Evolutionary conservation across 2,113 vertebrate species (phyloP).

Genomic region (Passer montanus): DNA sequence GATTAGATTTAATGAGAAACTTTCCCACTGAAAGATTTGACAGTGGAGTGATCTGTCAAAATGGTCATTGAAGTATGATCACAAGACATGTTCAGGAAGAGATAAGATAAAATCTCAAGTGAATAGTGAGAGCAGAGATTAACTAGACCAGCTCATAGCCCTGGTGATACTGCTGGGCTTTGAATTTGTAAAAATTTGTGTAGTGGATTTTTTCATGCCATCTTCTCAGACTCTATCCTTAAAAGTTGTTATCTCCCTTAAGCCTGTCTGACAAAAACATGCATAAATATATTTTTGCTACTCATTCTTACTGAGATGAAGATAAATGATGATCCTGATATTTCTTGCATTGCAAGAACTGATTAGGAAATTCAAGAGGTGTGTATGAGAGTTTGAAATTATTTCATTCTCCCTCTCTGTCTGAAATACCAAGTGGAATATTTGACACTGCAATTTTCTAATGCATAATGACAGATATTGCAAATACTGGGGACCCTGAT

Average conservation of each 20-base stretch:
- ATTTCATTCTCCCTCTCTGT: neutral
- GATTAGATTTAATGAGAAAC: conserved; percentile 21
- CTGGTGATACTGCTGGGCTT: neutral
- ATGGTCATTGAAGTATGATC: neutral
- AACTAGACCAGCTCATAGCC: neutral
- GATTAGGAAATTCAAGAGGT: neutral
- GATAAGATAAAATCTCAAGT: neutral
- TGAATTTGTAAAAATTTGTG: neutral
- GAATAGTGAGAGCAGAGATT: neutral
- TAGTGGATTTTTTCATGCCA: neutral
- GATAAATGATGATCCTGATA: neutral
- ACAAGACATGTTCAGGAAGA: neutral
- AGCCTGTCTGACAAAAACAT: neutral
- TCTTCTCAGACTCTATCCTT: neutral
- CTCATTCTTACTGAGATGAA: neutral
- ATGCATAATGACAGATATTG: neutral
- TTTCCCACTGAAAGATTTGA: conserved; percentile 10
- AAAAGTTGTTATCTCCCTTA: neutral
- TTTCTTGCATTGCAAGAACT: neutral
- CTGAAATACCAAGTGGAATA: neutral
- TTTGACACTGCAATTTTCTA: neutral
- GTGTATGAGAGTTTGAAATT: neutral
- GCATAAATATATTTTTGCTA: neutral
- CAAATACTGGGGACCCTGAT: neutral
- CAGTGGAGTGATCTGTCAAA: neutral